These are phyloP conservation scores for Ceratina calcarata DNA, from an alignment of 1,140 invertebrate species.

Conservation along the genomic window DNA sequence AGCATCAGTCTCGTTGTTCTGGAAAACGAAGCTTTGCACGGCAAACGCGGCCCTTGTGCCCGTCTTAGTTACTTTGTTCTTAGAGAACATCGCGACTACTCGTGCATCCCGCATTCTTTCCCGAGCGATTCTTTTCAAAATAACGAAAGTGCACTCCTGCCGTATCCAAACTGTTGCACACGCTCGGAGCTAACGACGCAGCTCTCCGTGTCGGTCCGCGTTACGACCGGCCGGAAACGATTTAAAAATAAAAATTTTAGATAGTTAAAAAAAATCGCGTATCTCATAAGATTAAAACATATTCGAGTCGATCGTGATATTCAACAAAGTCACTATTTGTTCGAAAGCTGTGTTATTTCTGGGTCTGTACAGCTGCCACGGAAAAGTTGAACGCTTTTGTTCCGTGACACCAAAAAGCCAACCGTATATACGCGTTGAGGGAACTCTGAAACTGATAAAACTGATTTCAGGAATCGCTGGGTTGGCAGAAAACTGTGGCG, in stretches of 20 bases:
- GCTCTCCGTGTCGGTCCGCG: neutral
- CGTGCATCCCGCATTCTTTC: neutral
- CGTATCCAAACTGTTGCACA: neutral
- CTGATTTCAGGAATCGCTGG: conserved; percentile 6
- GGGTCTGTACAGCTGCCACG: neutral
- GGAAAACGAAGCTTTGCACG: no score
- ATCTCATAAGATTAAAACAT: no score
- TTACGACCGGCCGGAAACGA: neutral
- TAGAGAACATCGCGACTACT: neutral
- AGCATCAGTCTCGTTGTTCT: no score
- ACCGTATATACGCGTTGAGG: neutral
- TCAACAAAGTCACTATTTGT: no score
- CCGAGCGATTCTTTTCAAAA: neutral
- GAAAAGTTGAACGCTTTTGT: conserved; percentile 18
- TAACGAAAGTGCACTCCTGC: neutral
- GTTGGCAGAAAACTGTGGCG: conserved; percentile 37
- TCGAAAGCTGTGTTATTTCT: no score
- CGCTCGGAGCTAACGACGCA: neutral
- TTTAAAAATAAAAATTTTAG: no score
- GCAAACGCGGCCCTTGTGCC: no score
- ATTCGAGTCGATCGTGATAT: no score
- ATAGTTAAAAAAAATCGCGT: no score
- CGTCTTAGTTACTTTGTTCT: neutral
- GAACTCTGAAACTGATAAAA: neutral
- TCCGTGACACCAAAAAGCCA: neutral